phyloP scores from a whole-genome alignment of 1,140 invertebrate genomes.

The Drosophila guanche region DNA sequence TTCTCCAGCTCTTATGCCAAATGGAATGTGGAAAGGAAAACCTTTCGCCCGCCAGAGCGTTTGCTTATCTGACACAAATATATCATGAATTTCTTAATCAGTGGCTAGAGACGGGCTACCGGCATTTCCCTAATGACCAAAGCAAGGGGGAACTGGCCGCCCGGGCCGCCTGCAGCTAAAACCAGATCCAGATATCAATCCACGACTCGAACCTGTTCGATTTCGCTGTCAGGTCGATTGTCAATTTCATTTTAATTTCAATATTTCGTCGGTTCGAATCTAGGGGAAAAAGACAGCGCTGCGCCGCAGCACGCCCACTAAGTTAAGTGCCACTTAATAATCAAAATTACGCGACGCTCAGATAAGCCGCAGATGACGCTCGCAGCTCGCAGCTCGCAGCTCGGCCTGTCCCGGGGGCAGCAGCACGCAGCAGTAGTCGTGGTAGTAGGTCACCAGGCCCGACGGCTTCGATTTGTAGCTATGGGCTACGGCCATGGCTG shows the following conservation, averaged over 20 bases:
- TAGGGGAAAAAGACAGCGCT: conserved; percentile 49
- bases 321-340: conserved; percentile 81
- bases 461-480: conserved; percentile 45
- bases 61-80: conserved; percentile 62
- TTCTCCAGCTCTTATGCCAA: conserved; percentile 14
- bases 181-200: conserved; percentile 52
- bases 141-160: background rate
- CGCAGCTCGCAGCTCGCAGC: background rate
- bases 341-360: conserved; percentile 75
- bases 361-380: conserved; percentile 59
- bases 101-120: conserved; percentile 56
- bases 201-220: conserved; percentile 45
- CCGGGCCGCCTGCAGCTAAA: conserved; percentile 15
- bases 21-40: conserved; percentile 43
- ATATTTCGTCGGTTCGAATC: conserved; percentile 47
- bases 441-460: conserved; percentile 50
- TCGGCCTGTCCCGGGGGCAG: background rate
- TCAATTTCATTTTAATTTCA: conserved; percentile 71
- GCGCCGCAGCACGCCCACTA: conserved; percentile 61
- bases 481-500: background rate
- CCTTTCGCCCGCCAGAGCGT: conserved; percentile 39
- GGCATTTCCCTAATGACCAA: conserved; percentile 72
- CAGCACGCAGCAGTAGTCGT: background rate
- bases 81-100: conserved; percentile 77
- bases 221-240: conserved; percentile 38